Base-by-base conservation (phyloP, 1,140 invertebrate genomes). In the Nixonia krombeini region DNA sequence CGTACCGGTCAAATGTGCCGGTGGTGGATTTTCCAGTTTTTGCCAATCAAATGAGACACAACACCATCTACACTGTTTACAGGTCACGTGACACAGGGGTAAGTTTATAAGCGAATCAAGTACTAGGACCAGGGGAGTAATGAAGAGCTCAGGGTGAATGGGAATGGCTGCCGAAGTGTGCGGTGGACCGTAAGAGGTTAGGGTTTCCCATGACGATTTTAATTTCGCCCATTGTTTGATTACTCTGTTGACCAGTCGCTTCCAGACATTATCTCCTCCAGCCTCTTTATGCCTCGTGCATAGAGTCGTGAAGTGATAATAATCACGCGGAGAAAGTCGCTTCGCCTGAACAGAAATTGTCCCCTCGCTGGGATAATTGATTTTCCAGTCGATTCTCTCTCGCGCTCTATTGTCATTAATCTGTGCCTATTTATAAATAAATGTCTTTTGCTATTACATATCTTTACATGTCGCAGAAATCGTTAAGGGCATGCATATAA, bases 171-270 rank as follows among this genome's bases (percentile, higher is more conserved):
- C 44, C 53, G 52, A 31, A 50, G 64, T 73, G 71, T 73, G 77
- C 81, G 75, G 68, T 74, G 65, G 75, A 82, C 76, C 73, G 74
- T 80, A 84, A 82, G 76, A 80, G 75, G 62, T 74, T 78, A 68
- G 71, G 76, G 73, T 81, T 84, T 83, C 80, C 82, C 82, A 84
- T 83, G 79, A 79, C 80, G 75, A 80, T 72, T 83, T 83, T 75
- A 75, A 82, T 82, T 83, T 77, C 62, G 46, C 35, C 63, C 72
- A 79, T 81, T 79, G 75, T 75, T 75, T 70, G 53, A 76, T 68
- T 46, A 55, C 62, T 57, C 51, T 45, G 53, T 74, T 70, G 73
- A 62, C 66, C 74, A 71, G 72, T 78, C 73, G 63, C 67, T 70
- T 72, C 51, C 55, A 68, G 52, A 58, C 47, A 72, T 75, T 71